These are phyloP conservation scores for Eptesicus fuscus DNA, from an alignment of 2,113 vertebrate species.

Conservation along the genomic window DNA sequence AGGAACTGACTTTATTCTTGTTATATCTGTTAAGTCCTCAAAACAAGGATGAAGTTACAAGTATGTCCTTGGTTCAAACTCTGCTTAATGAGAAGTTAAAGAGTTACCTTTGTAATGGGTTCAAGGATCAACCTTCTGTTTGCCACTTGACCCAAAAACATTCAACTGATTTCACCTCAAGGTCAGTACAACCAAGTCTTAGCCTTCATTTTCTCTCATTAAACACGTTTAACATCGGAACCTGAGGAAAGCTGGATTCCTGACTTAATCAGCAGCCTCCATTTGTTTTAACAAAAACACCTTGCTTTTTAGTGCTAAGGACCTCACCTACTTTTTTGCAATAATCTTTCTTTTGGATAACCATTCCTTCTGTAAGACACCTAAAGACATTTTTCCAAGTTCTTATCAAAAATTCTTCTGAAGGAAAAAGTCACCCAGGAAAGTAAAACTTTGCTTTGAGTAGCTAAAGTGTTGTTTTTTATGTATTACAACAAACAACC, in stretches of 20 bases:
- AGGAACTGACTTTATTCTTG: not conserved
- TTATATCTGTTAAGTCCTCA: not conserved
- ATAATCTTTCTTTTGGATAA: not conserved
- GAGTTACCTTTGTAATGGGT: not conserved
- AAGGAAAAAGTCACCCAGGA: conserved; percentile 28
- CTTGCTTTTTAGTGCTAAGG: not conserved
- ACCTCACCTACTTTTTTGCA: not conserved
- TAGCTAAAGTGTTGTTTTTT: conserved; percentile 74
- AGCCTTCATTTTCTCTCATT: not conserved
- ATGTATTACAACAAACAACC: conserved; percentile 62
- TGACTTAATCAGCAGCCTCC: not conserved
- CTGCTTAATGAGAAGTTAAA: not conserved
- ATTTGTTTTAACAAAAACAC: not conserved
- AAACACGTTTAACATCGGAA: not conserved
- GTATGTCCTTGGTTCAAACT: not conserved
- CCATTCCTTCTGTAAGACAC: not conserved
- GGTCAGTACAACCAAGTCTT: not conserved
- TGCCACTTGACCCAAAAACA: not conserved
- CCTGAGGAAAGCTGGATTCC: not conserved
- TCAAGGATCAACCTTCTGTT: not conserved
- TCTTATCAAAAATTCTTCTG: conserved; percentile 46
- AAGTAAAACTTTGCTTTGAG: conserved; percentile 72
- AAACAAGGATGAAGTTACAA: not conserved
- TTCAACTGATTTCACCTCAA: not conserved
- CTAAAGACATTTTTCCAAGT: not conserved